These are phyloP conservation scores for Morpho helenor DNA, from an alignment of 2,888 invertebrate genomes.

Conservation along the genomic window DNA sequence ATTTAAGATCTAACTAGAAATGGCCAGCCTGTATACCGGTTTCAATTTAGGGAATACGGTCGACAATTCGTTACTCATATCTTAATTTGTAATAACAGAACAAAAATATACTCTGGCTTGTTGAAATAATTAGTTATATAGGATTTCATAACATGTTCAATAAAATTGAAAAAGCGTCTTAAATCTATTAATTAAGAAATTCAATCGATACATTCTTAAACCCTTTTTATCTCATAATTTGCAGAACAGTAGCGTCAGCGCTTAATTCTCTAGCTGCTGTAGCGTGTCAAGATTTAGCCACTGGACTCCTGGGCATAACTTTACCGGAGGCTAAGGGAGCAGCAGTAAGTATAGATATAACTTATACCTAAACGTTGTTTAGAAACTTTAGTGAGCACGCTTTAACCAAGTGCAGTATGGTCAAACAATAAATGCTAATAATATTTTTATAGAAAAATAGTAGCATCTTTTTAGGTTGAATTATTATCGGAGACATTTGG, in stretches of 20 bases:
- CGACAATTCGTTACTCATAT: conserved; percentile 39
- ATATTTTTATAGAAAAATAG: no score
- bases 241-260: conserved; percentile 96
- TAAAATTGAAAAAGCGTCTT: no score
- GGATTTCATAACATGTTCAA: no score
- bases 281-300: conserved; percentile 91
- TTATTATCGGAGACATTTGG: no score
- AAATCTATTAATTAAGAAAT: no score
- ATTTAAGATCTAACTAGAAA: conserved; percentile 53
- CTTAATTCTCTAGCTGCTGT: conserved; percentile 95
- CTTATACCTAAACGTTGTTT: background rate
- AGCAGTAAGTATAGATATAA: conserved; percentile 67
- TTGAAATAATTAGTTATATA: no score
- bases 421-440: no score
- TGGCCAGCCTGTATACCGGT: conserved; percentile 58
- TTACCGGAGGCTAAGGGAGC: conserved; percentile 89
- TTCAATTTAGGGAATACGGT: conserved; percentile 47
- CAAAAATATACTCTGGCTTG: no score
- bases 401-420: no score
- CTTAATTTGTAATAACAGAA: conserved; percentile 4
- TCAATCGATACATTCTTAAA: no score
- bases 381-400: no score
- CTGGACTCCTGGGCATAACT: conserved; percentile 84
- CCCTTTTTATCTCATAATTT: conserved; percentile 27
- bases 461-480: no score